These are phyloP conservation scores for Siphonodentalium dalli DNA, from an alignment of 2,888 invertebrate species.

Conservation along the genomic window DNA sequence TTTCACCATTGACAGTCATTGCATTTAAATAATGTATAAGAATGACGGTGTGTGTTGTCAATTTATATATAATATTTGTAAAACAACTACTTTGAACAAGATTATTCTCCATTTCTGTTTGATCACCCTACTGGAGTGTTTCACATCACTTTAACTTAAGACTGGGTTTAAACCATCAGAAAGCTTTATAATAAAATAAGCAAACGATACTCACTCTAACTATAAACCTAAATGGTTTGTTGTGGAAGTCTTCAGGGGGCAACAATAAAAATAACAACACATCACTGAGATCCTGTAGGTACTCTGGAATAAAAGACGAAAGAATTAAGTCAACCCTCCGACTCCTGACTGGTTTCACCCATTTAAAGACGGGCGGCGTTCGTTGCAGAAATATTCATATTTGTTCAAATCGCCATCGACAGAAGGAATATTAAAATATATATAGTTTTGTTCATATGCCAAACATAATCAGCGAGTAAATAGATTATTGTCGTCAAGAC, in stretches of 20 bases:
- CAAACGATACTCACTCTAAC: conserved; percentile 65
- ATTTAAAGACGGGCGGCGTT: not conserved
- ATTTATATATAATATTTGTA: no score
- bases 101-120: no score
- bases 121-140: no score
- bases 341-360: not conserved
- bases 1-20: no score
- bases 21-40: no score
- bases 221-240: conserved; percentile 80
- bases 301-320: conserved; percentile 69
- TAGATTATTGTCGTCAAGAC: no score
- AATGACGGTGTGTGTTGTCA: no score
- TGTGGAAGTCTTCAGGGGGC: conserved; percentile 84
- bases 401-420: not conserved
- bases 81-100: no score
- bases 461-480: no score
- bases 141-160: no score
- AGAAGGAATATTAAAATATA: not conserved
- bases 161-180: no score
- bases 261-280: conserved; percentile 82
- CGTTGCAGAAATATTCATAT: not conserved
- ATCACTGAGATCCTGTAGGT: conserved; percentile 82
- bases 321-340: not conserved
- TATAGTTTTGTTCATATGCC: not conserved
- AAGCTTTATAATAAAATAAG: no score